A percentile compares a stretch with the other conserved stretches of the same genome.
Evolutionary conservation across 2,113 vertebrate genomes (phyloP).

Genomic region (Himantopus leucocephalus): DNA sequence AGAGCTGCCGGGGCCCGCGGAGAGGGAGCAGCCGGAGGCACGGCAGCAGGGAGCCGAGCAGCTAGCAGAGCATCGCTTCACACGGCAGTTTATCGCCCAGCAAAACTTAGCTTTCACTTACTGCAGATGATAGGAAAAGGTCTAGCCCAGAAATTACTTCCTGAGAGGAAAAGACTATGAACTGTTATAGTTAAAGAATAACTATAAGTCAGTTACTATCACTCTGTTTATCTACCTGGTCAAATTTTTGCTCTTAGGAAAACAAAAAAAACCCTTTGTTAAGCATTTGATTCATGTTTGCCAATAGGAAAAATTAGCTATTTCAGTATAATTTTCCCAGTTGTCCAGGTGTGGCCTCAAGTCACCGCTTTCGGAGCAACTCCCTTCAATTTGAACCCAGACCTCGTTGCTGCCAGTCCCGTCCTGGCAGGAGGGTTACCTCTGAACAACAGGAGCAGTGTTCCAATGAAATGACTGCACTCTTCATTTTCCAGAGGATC

Average conservation of each 20-base stretch:
- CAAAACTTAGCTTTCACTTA: neutral
- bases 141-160: neutral
- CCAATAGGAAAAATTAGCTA: neutral
- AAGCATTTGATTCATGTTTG: neutral
- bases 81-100: accelerated
- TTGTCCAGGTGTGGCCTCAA: neutral
- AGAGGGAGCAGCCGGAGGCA: neutral
- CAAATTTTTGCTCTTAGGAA: neutral
- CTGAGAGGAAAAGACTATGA: neutral
- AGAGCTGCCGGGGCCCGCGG: neutral
- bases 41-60: neutral
- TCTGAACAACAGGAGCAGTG: neutral
- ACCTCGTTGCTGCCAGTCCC: neutral
- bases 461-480: neutral
- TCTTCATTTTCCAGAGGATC: neutral
- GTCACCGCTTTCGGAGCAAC: neutral
- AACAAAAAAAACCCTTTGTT: neutral
- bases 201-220: neutral
- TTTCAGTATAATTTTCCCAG: neutral
- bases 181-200: neutral
- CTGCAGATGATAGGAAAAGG: neutral
- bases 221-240: neutral
- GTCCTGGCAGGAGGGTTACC: neutral
- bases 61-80: neutral
- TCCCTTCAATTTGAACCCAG: neutral